Evolutionary conservation across 2,888 invertebrate species (phyloP).

Genomic region (Agrypnus murinus): DNA sequence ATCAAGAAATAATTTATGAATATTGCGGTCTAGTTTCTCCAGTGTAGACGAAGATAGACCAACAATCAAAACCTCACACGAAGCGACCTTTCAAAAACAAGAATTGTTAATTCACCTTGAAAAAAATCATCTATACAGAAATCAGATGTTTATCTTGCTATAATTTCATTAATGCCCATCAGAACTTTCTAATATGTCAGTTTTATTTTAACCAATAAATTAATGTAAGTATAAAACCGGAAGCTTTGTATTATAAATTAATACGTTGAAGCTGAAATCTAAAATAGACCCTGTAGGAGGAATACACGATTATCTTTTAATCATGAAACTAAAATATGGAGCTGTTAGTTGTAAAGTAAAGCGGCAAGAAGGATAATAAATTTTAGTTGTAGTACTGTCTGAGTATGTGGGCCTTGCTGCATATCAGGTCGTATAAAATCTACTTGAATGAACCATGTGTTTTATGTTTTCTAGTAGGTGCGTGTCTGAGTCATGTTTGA

Average conservation of each 20-base stretch:
- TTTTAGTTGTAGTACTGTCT: constrained; percentile 1
- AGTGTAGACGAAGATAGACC: background rate
- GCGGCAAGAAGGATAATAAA: constrained; percentile 15
- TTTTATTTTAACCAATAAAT: constrained; percentile 1
- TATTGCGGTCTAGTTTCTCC: constrained; percentile 24
- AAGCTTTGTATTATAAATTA: constrained; percentile 12
- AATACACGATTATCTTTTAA: constrained; percentile 5
- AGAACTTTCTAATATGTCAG: background rate
- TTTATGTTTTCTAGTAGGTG: constrained; percentile 32
- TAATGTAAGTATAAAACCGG: constrained; percentile 15
- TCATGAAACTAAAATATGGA: constrained; percentile 11
- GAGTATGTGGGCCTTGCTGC: background rate
- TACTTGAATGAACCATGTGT: constrained; percentile 25
- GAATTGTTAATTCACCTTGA: constrained; percentile 13
- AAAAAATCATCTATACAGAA: constrained; percentile 14
- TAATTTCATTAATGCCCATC: constrained; percentile 3
- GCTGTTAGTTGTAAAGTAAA: constrained; percentile 9
- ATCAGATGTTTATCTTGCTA: background rate
- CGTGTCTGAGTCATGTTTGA: constrained; percentile 22
- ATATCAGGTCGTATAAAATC: constrained; percentile 19
- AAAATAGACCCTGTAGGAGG: background rate
- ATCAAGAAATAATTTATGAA: constrained; percentile 17
- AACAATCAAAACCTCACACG: constrained; percentile 31
- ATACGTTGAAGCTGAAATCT: constrained; percentile 5
- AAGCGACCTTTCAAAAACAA: constrained; percentile 23